Percentiles rank a stretch among this genome's conserved stretches.
Conservation (phyloP, 2,113 vertebrate species). For the Oncorhynchus gorbuscha region DNA sequence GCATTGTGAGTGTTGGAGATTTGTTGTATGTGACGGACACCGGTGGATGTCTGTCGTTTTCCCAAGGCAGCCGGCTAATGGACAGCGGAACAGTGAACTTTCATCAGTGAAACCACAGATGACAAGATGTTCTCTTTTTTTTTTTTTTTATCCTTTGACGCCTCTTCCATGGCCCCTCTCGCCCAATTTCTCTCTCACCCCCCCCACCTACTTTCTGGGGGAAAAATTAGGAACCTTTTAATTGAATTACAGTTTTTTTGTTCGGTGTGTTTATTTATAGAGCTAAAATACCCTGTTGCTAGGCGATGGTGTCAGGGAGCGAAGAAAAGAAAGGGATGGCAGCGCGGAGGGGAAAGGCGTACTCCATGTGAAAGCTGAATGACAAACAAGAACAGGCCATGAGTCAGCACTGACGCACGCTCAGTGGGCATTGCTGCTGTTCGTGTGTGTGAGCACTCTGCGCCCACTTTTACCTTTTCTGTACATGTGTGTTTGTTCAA, state of each 20-base stretch:
- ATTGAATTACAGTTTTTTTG: conserved; percentile 58
- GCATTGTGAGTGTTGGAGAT: too few species aligned
- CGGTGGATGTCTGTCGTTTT: not conserved
- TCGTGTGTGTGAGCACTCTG: conserved; percentile 60
- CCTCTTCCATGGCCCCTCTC: too few species aligned
- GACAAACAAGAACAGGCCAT: conserved; percentile 63
- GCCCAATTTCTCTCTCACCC: too few species aligned
- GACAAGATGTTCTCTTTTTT: not conserved
- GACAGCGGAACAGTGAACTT: too few species aligned
- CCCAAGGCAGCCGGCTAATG: not conserved
- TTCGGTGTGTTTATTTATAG: conserved; percentile 75
- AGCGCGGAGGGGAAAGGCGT: conserved; percentile 56
- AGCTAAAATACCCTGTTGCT: conserved; percentile 74
- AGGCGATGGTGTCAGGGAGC: conserved; percentile 68
- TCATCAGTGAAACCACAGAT: too few species aligned
- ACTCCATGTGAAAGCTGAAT: conserved; percentile 65
- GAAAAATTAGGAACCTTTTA: conserved; percentile 38
- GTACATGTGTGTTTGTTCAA: conserved; percentile 31
- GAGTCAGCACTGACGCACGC: conserved; percentile 65
- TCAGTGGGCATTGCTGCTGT: conserved; percentile 53
- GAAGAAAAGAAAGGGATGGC: conserved; percentile 38
- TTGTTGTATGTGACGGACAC: too few species aligned
- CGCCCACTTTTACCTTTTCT: conserved; percentile 56
- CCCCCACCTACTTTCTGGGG: not conserved
- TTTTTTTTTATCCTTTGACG: too few species aligned